A percentile compares a stretch with the other conserved stretches of the same genome.
These are phyloP conservation scores for Prionailurus bengalensis DNA, from an alignment of 2,113 vertebrate species.

Conservation along the genomic window DNA sequence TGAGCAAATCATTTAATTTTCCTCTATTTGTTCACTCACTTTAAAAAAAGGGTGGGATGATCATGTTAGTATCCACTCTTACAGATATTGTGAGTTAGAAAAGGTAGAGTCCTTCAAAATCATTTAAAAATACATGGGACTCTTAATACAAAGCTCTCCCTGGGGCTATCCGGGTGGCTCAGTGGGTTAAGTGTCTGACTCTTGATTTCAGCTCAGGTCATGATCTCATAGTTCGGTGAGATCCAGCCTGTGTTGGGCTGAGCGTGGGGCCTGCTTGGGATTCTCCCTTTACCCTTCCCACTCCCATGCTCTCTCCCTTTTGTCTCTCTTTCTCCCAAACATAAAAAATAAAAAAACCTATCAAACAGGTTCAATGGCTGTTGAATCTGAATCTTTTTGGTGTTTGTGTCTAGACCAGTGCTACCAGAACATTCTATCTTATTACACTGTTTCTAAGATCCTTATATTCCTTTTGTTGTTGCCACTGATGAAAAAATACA, in stretches of 20 bases:
- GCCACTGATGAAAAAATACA: neutral
- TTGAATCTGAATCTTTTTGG: neutral
- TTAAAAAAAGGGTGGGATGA: neutral
- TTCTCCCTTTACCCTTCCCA: neutral
- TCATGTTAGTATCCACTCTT: neutral
- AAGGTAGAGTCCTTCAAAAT: neutral
- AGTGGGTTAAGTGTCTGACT: neutral
- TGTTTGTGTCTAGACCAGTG: neutral
- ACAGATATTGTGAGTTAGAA: neutral
- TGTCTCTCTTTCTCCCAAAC: neutral
- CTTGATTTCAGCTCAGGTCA: neutral
- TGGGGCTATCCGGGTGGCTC: neutral
- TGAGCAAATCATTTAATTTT: conserved; percentile 43
- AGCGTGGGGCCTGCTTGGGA: neutral
- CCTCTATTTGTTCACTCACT: neutral
- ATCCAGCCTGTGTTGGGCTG: neutral
- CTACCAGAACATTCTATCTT: neutral
- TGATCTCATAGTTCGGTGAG: neutral
- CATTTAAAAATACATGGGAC: neutral
- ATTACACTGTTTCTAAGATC: neutral
- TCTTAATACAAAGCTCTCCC: neutral
- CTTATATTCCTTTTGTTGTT: neutral
- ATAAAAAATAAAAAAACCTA: no score
- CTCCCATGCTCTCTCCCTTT: neutral
- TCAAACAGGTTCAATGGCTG: neutral